Base-by-base conservation (phyloP, 2,113 vertebrate species). In the Anguilla japonica region DNA sequence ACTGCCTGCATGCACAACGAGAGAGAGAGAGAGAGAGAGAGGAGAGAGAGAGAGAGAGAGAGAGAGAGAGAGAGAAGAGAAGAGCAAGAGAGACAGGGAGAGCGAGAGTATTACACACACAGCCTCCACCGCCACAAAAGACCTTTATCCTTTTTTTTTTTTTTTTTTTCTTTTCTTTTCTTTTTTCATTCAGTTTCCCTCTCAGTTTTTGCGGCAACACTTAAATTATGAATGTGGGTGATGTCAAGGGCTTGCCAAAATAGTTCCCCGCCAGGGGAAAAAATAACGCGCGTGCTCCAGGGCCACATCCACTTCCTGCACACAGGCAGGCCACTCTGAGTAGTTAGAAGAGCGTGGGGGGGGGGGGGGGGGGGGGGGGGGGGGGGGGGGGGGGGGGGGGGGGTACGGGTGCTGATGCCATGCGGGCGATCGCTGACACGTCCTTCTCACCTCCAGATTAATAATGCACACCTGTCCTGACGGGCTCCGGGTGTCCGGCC, bases 401-500 rank as follows among this genome's bases (percentile, higher is more conserved):
- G n/a, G 7, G 41, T 85, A 13, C n/a, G 81, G 83, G 57, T 50
- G 57, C 79, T 90, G 56, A 11, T 22, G 75, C 79, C 87, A 85
- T 90, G 88, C 67, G 56, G 79, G 84, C 79, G 67, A 67, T 50
- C 18, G 60, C 85, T 75, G 79, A 85, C 86, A 80, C n/a, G 53
- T 41, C 16, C 57, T 83, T 87, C 90, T 84, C 87, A 75, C 57
- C 79, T 71, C 6, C 82, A 79, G 84, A 46, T 79, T 75, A 85
- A 91, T 88, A 89, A 81, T 60, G 60, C 85, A 53, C 87, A 83
- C 87, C 85, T 90, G 87, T 57, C 84, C 9, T 85, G 46, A 88
- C 83, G 85, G 75, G 56, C 79, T 92, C 40, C 89, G 78, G 87
- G 89, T 67, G 79, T 87, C 46, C 34, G 71, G 75, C 79, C 83